Evolutionary conservation across 2,113 vertebrate genomes (phyloP).

Genomic region (Nesogale talazaci): DNA sequence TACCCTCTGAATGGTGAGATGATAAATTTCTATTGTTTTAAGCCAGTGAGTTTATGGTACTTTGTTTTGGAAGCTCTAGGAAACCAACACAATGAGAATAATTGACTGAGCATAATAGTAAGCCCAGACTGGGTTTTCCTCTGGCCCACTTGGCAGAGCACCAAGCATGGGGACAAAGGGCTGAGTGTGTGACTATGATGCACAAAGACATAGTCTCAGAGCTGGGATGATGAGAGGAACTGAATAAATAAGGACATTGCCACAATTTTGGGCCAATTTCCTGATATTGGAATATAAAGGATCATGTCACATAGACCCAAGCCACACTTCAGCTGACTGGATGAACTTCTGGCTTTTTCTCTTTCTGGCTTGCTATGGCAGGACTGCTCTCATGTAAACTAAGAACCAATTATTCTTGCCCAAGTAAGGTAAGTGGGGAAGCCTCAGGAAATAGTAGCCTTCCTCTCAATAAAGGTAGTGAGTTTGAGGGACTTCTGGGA

Average conservation of each 20-base stretch:
- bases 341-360: neutral
- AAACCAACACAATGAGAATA: neutral
- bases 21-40: too few species aligned
- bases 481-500: too few species aligned
- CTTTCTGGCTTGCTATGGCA: neutral
- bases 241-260: neutral
- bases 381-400: neutral
- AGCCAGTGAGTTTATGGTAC: too few species aligned
- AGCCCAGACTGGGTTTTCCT: neutral
- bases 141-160: neutral
- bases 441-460: slow-evolving; percentile 20
- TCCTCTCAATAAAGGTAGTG: slow-evolving; percentile 33
- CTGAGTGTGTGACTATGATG: neutral
- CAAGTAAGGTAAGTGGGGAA: neutral
- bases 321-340: neutral
- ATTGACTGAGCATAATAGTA: neutral
- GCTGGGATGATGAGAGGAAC: neutral
- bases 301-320: neutral
- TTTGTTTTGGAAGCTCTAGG: neutral
- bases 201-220: neutral
- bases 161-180: neutral
- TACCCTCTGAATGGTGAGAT: too few species aligned
- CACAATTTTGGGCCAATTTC: too few species aligned
- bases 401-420: neutral
- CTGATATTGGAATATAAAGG: neutral